Conservation (phyloP, 2,888 invertebrate genomes). For the Lathronympha strigana region DNA sequence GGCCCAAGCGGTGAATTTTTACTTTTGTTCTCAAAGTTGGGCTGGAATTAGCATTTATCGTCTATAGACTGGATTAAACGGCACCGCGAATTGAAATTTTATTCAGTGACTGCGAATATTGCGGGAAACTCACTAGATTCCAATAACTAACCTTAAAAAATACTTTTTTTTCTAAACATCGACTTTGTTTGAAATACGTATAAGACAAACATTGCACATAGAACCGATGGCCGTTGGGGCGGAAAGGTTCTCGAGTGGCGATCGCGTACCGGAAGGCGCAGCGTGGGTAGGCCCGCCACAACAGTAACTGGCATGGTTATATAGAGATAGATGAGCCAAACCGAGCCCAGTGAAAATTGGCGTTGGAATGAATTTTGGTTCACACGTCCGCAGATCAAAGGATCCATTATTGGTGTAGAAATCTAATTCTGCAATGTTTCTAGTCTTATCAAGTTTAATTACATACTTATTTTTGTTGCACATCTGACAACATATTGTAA, state of each 20-base stretch:
- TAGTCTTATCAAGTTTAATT: too few species aligned
- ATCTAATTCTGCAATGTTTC: neutral
- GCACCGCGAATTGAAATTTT: conserved; percentile 61
- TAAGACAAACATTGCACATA: too few species aligned
- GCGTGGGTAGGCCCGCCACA: neutral
- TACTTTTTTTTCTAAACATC: conserved; percentile 2
- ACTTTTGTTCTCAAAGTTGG: conserved; percentile 65
- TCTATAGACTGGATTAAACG: conserved; percentile 65
- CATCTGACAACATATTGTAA: too few species aligned
- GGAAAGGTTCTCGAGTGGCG: too few species aligned
- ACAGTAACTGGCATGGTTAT: neutral
- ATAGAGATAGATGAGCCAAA: conserved; percentile 14
- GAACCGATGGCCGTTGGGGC: too few species aligned
- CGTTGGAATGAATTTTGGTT: conserved; percentile 24
- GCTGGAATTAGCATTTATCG: conserved; percentile 73
- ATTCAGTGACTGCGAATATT: conserved; percentile 52
- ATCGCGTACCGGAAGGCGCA: too few species aligned
- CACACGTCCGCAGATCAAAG: conserved; percentile 21
- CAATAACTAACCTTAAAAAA: conserved; percentile 32
- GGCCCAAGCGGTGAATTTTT: conserved; percentile 60
- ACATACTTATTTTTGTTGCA: too few species aligned
- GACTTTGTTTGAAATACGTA: conserved; percentile 1
- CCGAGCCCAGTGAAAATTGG: conserved; percentile 15
- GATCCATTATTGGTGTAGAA: neutral
- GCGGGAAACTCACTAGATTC: conserved; percentile 24